Evolutionary conservation across 2,797 vertebrate species (phyloP).

Genomic region (Iguana delicatissima): DNA sequence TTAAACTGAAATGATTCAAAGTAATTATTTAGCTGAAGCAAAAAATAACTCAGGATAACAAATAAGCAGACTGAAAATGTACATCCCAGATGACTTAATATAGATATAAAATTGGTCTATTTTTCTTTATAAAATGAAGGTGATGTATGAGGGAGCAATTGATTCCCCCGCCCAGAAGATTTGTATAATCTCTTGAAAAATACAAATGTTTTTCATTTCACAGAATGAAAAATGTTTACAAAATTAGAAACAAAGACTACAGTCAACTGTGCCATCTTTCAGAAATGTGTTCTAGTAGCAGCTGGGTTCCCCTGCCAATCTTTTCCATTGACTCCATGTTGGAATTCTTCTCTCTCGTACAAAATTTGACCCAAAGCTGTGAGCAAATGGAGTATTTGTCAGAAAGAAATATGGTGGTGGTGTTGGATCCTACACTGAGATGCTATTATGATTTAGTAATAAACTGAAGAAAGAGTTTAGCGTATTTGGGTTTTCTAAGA

Average conservation of each 20-base stretch:
- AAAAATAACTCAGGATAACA: neutral
- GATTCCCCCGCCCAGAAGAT: neutral
- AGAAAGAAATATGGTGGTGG: conserved; percentile 16
- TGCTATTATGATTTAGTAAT: conserved; percentile 22
- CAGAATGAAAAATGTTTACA: conserved; percentile 7
- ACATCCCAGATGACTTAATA: rapidly evolving
- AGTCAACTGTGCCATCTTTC: neutral
- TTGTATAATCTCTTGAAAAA: neutral
- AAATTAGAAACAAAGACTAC: conserved; percentile 25
- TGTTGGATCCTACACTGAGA: neutral
- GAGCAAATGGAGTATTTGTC: conserved; percentile 21
- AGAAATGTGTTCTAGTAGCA: conserved; percentile 16
- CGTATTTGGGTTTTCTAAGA: conserved; percentile 18
- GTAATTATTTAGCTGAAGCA: conserved; percentile 21
- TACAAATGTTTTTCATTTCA: neutral
- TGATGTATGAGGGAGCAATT: neutral
- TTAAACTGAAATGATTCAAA: neutral
- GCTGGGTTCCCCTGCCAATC: conserved; percentile 14
- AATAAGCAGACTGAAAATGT: neutral
- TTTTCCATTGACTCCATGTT: conserved; percentile 28
- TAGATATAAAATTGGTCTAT: conserved; percentile 8
- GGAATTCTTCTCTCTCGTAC: neutral
- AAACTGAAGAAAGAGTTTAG: conserved; percentile 27
- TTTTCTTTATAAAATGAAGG: conserved; percentile 26
- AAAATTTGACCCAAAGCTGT: conserved; percentile 23